These are phyloP conservation scores for Acanthopagrus latus DNA, from an alignment of 2,797 vertebrate species.

Conservation along the genomic window DNA sequence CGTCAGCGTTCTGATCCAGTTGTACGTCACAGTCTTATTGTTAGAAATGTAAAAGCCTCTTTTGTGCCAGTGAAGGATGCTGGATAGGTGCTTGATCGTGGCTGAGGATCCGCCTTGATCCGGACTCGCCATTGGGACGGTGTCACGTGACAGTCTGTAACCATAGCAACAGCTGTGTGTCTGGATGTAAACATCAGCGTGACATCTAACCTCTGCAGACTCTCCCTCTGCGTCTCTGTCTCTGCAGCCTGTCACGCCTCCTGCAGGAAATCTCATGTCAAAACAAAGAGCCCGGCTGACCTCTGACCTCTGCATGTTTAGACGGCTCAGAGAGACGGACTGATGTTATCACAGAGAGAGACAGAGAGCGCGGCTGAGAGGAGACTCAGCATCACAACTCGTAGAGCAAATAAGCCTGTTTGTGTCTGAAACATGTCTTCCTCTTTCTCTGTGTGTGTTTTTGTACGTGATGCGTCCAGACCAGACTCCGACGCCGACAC, in stretches of 20 bases:
- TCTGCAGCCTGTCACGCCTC: conserved; percentile 68
- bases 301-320: conserved; percentile 77
- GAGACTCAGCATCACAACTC: conserved; percentile 21
- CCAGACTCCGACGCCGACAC: conserved; percentile 97
- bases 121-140: conserved; percentile 19
- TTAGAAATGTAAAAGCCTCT: not conserved
- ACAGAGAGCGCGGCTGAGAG: conserved; percentile 42
- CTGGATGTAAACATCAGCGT: conserved; percentile 72
- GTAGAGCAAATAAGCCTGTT: conserved; percentile 14
- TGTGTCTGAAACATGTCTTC: not conserved
- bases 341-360: conserved; percentile 71
- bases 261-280: conserved; percentile 80
- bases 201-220: conserved; percentile 65
- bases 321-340: conserved; percentile 67
- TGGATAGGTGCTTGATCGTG: not conserved
- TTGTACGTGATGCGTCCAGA: conserved; percentile 81
- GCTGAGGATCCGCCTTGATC: not conserved
- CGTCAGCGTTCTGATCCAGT: not conserved
- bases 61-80: not conserved
- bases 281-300: conserved; percentile 75
- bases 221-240: conserved; percentile 39
- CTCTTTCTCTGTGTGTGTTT: not conserved
- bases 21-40: not conserved
- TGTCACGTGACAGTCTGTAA: conserved; percentile 51
- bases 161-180: conserved; percentile 69